Conservation (phyloP, 2,888 invertebrate species). For the Frankliniella fusca region DNA sequence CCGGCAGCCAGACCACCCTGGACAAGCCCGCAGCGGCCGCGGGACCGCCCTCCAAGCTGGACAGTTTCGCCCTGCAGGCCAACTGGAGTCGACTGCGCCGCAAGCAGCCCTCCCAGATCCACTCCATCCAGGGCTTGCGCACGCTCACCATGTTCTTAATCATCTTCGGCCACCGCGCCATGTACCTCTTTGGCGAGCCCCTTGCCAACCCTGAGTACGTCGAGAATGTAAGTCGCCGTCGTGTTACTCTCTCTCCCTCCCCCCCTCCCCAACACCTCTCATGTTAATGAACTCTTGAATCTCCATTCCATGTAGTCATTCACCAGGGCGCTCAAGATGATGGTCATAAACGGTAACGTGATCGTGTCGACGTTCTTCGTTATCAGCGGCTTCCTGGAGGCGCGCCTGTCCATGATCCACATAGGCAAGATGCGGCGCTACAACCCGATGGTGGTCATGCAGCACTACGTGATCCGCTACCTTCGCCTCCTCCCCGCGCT, state of each 20-base stretch:
- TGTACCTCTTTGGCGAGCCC: neutral
- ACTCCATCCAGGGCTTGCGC: slow-evolving; percentile 10
- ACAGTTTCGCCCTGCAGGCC: neutral
- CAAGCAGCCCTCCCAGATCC: neutral
- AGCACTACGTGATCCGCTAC: slow-evolving; percentile 38
- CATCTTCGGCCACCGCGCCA: neutral
- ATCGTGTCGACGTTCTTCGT: slow-evolving; percentile 43
- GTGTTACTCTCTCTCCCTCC: too few species aligned
- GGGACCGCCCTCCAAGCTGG: neutral
- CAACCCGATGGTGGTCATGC: neutral
- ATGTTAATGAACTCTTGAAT: too few species aligned
- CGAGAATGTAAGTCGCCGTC: neutral
- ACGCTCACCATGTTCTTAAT: neutral
- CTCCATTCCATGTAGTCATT: neutral
- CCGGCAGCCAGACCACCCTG: neutral
- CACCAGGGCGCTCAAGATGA: slow-evolving; percentile 33
- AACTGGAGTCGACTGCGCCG: neutral
- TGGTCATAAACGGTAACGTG: slow-evolving; percentile 41
- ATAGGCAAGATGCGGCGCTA: slow-evolving; percentile 11
- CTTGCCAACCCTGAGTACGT: neutral
- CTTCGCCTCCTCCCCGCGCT: slow-evolving; percentile 35
- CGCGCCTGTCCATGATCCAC: slow-evolving; percentile 5
- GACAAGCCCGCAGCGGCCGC: neutral
- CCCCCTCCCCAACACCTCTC: too few species aligned
- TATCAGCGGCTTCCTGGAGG: slow-evolving; percentile 41